phyloP scores from a whole-genome alignment of 2,113 vertebrate species.

The Ammospiza nelsoni region DNA sequence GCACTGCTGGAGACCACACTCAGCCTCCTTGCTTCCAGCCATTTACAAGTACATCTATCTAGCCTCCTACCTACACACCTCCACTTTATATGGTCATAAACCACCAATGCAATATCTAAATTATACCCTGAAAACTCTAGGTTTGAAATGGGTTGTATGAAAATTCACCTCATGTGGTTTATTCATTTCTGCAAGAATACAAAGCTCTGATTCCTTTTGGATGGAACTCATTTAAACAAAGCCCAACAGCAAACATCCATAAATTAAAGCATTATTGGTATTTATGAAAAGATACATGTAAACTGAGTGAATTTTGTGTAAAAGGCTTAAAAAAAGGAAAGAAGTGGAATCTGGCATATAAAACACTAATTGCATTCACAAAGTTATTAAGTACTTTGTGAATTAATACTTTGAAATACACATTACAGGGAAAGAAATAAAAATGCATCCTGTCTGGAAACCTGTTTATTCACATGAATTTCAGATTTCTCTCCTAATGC shows the following conservation, averaged over 20 bases:
- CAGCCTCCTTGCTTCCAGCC: conserved; percentile 62
- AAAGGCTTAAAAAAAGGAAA: not conserved
- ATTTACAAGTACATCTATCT: conserved; percentile 67
- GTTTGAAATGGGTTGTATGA: conserved; percentile 63
- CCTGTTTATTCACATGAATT: not conserved
- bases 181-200: conserved; percentile 68
- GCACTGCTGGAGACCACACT: conserved; percentile 58
- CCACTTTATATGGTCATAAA: conserved; percentile 71
- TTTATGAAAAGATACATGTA: conserved; percentile 33
- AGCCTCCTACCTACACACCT: conserved; percentile 70
- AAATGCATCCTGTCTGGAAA: not conserved
- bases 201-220: conserved; percentile 55
- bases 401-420: not conserved
- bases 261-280: conserved; percentile 70
- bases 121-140: conserved; percentile 71
- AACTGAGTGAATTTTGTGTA: conserved; percentile 25
- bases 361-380: not conserved
- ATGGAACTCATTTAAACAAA: conserved; percentile 73
- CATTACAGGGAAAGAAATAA: not conserved
- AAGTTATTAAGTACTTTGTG: not conserved
- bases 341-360: not conserved
- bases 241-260: conserved; percentile 61
- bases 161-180: conserved; percentile 70
- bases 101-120: conserved; percentile 66
- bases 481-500: not conserved